Conservation (phyloP, 2,888 invertebrate genomes). For the Pandemis cinnamomeana region DNA sequence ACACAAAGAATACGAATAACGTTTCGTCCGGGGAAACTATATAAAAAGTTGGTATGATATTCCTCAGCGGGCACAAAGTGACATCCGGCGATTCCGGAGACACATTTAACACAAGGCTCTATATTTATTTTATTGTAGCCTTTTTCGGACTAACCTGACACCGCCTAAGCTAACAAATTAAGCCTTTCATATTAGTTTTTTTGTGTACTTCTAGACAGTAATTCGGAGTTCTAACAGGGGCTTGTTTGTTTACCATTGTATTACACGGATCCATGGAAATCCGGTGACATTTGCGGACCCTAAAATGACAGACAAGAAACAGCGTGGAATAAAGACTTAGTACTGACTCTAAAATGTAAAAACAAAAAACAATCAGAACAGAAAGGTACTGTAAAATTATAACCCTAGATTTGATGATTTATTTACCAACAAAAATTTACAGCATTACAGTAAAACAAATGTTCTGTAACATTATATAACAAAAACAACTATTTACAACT, state of each 20-base stretch:
- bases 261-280: not conserved
- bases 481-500: no score
- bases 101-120: conserved; percentile 9
- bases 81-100: conserved; percentile 19
- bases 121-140: conserved; percentile 17
- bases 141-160: conserved; percentile 20
- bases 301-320: not conserved
- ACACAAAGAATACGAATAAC: not conserved
- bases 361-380: no score
- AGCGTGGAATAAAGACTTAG: not conserved
- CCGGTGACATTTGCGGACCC: not conserved
- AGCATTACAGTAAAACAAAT: no score
- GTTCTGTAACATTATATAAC: no score
- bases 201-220: not conserved
- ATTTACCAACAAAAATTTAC: no score
- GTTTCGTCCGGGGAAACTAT: conserved; percentile 6
- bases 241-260: not conserved
- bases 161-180: conserved; percentile 20
- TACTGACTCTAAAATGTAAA: no score
- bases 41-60: conserved; percentile 9
- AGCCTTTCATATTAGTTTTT: conserved; percentile 3
- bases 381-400: no score
- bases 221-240: not conserved
- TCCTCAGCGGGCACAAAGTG: conserved; percentile 9
- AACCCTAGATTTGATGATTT: no score